These are phyloP conservation scores for Diplazon laetatorius DNA, from an alignment of 2,888 invertebrate species.

Conservation along the genomic window DNA sequence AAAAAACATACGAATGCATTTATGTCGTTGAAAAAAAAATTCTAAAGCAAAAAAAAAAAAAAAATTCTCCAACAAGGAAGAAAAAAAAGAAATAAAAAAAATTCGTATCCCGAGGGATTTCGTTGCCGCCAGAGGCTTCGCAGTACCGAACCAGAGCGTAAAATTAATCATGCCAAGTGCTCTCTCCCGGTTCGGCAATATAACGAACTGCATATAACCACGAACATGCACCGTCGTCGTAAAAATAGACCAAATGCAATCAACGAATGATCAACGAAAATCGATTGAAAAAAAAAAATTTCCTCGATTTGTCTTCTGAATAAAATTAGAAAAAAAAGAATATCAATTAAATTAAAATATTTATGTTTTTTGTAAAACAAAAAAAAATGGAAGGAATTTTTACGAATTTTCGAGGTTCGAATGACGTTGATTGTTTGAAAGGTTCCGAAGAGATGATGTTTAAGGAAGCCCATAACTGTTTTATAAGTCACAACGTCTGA, in stretches of 20 bases:
- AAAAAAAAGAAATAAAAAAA: too few species aligned
- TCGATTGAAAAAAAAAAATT: constrained; percentile 1
- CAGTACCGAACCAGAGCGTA: not conserved
- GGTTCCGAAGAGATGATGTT: not conserved
- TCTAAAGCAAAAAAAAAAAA: not conserved
- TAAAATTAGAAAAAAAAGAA: not conserved
- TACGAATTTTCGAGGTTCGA: not conserved
- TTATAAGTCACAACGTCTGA: not conserved
- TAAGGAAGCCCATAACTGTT: not conserved
- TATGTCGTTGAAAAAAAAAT: too few species aligned
- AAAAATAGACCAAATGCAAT: constrained; percentile 26
- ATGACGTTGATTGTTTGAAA: not conserved
- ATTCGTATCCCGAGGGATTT: not conserved
- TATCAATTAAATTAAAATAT: too few species aligned
- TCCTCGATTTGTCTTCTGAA: not conserved
- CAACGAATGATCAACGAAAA: not conserved
- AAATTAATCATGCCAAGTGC: constrained; percentile 29
- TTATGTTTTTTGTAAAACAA: too few species aligned
- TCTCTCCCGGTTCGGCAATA: constrained; percentile 9
- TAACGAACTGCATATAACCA: not conserved
- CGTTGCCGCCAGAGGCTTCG: not conserved
- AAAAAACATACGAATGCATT: too few species aligned
- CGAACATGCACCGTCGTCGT: not conserved
- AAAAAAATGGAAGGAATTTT: too few species aligned
- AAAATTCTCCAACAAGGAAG: not conserved